Evolutionary conservation across 2,888 invertebrate species (phyloP).

Genomic region (Leptura quadrifasciata): DNA sequence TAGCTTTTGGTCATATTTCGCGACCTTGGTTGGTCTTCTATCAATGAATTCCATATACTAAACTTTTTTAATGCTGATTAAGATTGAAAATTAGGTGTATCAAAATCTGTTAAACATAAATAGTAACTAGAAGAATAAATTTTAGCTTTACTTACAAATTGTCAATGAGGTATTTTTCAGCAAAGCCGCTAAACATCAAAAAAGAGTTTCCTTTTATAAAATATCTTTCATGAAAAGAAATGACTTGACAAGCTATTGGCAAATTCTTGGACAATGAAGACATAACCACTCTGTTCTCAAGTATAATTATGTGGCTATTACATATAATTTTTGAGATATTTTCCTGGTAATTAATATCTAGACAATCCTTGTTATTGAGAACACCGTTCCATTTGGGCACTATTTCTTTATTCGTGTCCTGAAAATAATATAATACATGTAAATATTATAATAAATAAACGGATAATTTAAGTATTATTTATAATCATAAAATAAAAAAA

Average conservation of each 20-base stretch:
- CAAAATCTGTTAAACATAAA: too few species aligned
- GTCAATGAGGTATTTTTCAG: constrained; percentile 63
- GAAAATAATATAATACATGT: constrained; percentile 42
- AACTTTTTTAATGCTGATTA: too few species aligned
- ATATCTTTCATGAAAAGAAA: constrained; percentile 58
- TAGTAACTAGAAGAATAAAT: too few species aligned
- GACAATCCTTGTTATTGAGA: constrained; percentile 70
- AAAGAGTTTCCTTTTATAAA: constrained; percentile 64
- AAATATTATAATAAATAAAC: not conserved
- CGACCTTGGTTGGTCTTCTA: too few species aligned
- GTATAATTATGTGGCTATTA: constrained; percentile 66
- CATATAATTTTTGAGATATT: constrained; percentile 69
- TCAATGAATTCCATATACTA: too few species aligned
- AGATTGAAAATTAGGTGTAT: too few species aligned
- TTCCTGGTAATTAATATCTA: constrained; percentile 65
- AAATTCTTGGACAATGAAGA: constrained; percentile 59
- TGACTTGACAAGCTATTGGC: constrained; percentile 61
- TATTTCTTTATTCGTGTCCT: constrained; percentile 53
- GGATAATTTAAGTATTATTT: too few species aligned
- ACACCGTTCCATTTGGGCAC: constrained; percentile 65
- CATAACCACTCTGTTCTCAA: constrained; percentile 71
- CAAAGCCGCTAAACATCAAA: constrained; percentile 60
- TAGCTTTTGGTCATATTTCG: too few species aligned
- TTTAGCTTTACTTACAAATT: constrained; percentile 63
- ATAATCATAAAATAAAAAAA: too few species aligned